Base-by-base conservation (phyloP, 2,797 vertebrate species). In the Tadarida brasiliensis region DNA sequence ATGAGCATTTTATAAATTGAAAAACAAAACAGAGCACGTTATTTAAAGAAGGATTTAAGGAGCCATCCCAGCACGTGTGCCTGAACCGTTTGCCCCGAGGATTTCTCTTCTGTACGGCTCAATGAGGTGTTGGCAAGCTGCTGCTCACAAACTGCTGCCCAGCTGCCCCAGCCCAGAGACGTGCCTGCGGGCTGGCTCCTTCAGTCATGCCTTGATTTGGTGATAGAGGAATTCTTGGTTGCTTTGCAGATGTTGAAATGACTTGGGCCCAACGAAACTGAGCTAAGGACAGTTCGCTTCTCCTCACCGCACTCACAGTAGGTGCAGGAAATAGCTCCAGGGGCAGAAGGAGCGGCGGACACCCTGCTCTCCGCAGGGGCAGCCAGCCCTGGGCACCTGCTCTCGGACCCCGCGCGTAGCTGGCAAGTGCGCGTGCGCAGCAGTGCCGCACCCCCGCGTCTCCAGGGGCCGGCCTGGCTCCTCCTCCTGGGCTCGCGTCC, bases 161-260 rank as follows among this genome's bases (percentile, higher is more conserved):
- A 39, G 65, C 61, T 15, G 7, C 70, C 83, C 91, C 81, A 92
- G 84, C 95, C 70, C 94, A 88, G 87, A 81, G 44, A 63, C 28
- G 57, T 14, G 49, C 91, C 91, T 93, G 73, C 78, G 54, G 63
- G 94, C 67, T 96, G 96, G 94, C 95, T 97, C 97, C 92, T 67
- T 94, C 28, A 0, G 67, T 95, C 91, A 94, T 93, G 92, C 94
- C 94, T 92, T 87, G 83, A 88, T 90, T 80, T 92, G 90, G 86
- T 93, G 95, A 96, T 80, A 80, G 97, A 95, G 95, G 92, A 82
- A 83, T 70, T 90, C 92, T 74, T 86, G 20, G 35, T 85, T 92
- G 47, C 92, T 96, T 96, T 96, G 84, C 91, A 96, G 95, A 97
- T 88, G 96, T 63, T 87, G 73, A 94, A 94, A 93, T 71, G 85